phyloP scores from a whole-genome alignment of 2,797 vertebrate species.

The Phalanger gymnotis region DNA sequence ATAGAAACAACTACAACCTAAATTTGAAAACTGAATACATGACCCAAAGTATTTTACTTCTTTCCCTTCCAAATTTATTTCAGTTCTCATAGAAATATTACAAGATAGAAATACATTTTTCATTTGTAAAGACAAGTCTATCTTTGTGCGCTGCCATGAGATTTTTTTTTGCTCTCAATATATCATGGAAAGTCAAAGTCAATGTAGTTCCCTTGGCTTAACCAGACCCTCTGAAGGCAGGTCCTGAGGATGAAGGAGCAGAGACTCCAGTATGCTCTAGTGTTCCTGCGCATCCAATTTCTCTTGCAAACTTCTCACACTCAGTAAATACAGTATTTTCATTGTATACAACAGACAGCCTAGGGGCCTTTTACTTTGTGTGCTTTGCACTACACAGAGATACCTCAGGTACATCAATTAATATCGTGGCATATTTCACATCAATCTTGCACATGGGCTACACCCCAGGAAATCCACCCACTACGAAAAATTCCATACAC shows the following conservation, averaged over 20 bases:
- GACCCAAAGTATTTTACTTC: slow-evolving; percentile 40
- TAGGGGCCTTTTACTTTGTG: slow-evolving; percentile 67
- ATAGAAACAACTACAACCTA: slow-evolving; percentile 36
- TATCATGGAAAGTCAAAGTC: slow-evolving; percentile 74
- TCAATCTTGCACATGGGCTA: slow-evolving; percentile 73
- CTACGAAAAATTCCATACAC: slow-evolving; percentile 66
- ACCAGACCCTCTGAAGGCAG: slow-evolving; percentile 67
- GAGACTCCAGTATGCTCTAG: slow-evolving; percentile 44
- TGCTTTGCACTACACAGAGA: slow-evolving; percentile 53
- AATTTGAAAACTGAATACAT: slow-evolving; percentile 60
- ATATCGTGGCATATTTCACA: slow-evolving; percentile 60
- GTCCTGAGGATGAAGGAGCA: slow-evolving; percentile 66
- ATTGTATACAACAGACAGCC: slow-evolving; percentile 63
- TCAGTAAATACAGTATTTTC: slow-evolving; percentile 70
- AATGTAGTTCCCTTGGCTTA: slow-evolving; percentile 65
- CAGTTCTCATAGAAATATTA: slow-evolving; percentile 73
- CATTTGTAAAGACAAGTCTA: slow-evolving; percentile 71
- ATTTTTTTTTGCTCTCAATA: slow-evolving; percentile 64
- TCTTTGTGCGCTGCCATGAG: slow-evolving; percentile 61
- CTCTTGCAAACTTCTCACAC: slow-evolving; percentile 62
- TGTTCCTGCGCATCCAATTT: slow-evolving; percentile 74
- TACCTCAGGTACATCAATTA: slow-evolving; percentile 66
- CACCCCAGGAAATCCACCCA: slow-evolving; percentile 66
- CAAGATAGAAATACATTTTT: slow-evolving; percentile 35
- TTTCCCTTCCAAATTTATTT: slow-evolving; percentile 72